phyloP scores from a whole-genome alignment of 1,140 invertebrate genomes.

The Frieseomelitta varia region DNA sequence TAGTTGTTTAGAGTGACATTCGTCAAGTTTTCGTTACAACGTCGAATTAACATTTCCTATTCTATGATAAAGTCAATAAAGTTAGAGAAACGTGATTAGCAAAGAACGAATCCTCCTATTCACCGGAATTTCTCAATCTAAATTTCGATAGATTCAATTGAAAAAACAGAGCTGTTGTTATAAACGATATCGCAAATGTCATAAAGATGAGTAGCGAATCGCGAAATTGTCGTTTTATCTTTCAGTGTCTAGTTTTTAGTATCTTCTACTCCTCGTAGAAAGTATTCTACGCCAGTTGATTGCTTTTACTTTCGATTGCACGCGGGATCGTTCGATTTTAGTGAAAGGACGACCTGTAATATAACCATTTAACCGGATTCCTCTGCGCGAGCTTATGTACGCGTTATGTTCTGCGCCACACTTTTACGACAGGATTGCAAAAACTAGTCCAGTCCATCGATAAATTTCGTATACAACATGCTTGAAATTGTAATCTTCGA shows the following conservation, averaged over 20 bases:
- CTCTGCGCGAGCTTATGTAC: not conserved
- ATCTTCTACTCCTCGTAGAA: constrained; percentile 19
- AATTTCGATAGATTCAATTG: not conserved
- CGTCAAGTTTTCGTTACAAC: too few species aligned
- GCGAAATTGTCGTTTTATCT: not conserved
- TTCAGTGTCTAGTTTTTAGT: not conserved
- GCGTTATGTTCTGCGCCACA: not conserved
- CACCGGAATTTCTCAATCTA: not conserved
- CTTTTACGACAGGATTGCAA: not conserved
- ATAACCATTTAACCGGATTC: constrained; percentile 22
- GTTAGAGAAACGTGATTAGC: too few species aligned
- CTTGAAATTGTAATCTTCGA: not conserved
- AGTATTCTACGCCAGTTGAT: constrained; percentile 27
- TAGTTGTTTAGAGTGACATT: too few species aligned
- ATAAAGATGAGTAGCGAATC: not conserved
- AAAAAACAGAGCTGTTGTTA: not conserved
- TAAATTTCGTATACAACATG: not conserved
- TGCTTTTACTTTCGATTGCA: constrained; percentile 48
- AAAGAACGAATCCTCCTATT: not conserved
- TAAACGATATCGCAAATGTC: not conserved
- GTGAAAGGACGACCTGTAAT: constrained; percentile 50
- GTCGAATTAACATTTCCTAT: too few species aligned
- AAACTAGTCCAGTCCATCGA: not conserved
- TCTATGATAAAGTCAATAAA: too few species aligned
- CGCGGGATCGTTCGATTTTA: constrained; percentile 38